phyloP scores from a whole-genome alignment of 1,140 invertebrate genomes.

The Phthorimaea operculella region DNA sequence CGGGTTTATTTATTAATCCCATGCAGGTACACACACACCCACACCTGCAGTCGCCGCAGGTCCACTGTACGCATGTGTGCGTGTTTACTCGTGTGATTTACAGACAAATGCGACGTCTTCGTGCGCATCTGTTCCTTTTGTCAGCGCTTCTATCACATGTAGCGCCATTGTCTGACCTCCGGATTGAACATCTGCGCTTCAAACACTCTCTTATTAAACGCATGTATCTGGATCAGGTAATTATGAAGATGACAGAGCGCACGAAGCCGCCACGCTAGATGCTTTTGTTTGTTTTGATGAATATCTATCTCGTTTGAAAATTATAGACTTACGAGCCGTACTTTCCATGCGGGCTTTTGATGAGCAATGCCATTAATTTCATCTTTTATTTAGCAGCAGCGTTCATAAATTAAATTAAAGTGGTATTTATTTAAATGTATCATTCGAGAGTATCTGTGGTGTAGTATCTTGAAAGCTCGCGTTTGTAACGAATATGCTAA shows the following conservation, averaged over 20 bases:
- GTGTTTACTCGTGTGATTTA: slow-evolving; percentile 62
- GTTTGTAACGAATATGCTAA: slow-evolving; percentile 5
- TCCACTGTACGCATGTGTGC: slow-evolving; percentile 23
- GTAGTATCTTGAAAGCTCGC: background rate
- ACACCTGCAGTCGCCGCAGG: slow-evolving; percentile 11
- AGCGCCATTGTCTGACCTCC: slow-evolving; percentile 53
- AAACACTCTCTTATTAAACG: slow-evolving; percentile 31
- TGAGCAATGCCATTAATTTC: slow-evolving; percentile 7
- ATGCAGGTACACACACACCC: slow-evolving; percentile 30
- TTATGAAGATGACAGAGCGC: slow-evolving; percentile 16
- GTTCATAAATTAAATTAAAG: background rate
- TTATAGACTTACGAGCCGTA: background rate
- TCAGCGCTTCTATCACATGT: slow-evolving; percentile 47
- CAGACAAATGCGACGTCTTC: slow-evolving; percentile 55
- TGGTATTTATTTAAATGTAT: no score
- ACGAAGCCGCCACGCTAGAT: slow-evolving; percentile 19
- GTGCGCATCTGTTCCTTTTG: slow-evolving; percentile 57
- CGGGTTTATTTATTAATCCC: background rate
- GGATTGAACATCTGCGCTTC: slow-evolving; percentile 52
- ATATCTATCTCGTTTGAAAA: slow-evolving; percentile 13
- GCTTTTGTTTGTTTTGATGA: slow-evolving; percentile 28
- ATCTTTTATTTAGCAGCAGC: slow-evolving; percentile 4
- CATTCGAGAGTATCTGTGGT: no score
- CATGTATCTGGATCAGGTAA: slow-evolving; percentile 21
- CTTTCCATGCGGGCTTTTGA: background rate